phyloP scores from a whole-genome alignment of 2,797 vertebrate genomes.

The Heteromormyrus szaboi region DNA sequence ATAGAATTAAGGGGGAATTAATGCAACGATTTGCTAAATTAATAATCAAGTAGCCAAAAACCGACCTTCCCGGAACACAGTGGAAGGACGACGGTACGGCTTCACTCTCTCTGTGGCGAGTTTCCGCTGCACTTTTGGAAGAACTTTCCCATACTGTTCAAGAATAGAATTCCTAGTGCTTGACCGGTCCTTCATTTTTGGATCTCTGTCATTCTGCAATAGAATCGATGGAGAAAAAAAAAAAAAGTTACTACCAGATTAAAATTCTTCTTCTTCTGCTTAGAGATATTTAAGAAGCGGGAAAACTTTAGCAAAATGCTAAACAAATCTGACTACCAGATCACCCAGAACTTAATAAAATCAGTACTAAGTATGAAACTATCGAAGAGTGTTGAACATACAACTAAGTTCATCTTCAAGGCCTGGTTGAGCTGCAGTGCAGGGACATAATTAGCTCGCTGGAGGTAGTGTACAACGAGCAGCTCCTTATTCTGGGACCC shows the following conservation, averaged over 20 bases:
- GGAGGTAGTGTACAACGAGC: conserved; percentile 86
- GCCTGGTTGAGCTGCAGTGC: conserved; percentile 85
- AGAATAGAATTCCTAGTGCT: conserved; percentile 79
- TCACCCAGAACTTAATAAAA: not conserved
- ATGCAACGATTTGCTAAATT: not conserved
- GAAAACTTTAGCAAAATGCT: not conserved
- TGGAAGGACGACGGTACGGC: conserved; percentile 70
- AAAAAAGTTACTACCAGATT: not conserved
- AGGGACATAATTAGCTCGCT: conserved; percentile 83
- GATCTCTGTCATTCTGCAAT: conserved; percentile 75
- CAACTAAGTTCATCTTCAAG: conserved; percentile 70
- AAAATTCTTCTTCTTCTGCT: not conserved
- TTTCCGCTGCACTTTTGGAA: conserved; percentile 82
- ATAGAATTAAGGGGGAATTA: not conserved
- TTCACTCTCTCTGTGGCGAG: conserved; percentile 76
- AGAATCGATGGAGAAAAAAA: not conserved
- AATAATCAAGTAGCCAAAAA: not conserved
- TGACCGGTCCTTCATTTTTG: conserved; percentile 74
- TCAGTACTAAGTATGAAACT: not conserved
- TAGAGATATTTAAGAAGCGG: not conserved
- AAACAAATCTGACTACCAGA: not conserved
- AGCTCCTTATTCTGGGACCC: conserved; percentile 79
- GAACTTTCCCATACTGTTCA: conserved; percentile 79
- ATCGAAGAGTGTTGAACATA: conserved; percentile 45
- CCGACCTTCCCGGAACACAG: conserved; percentile 74